Conservation (phyloP, 2,888 invertebrate species). For the Hyppa rectilinea region DNA sequence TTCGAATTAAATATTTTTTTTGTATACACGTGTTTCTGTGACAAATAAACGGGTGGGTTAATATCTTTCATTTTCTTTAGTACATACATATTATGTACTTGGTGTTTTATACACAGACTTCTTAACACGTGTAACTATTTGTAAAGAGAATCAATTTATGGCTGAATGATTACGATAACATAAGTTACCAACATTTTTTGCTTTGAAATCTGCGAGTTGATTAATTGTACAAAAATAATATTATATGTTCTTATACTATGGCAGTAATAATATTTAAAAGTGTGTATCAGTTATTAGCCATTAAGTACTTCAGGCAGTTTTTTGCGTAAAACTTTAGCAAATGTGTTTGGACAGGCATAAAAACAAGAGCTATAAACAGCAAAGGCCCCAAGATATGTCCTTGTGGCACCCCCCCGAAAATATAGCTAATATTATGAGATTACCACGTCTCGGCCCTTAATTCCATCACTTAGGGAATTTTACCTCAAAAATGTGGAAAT, state of each 20-base stretch:
- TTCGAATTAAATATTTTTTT: too few relatives aligned
- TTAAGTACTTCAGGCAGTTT: not conserved
- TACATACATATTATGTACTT: not conserved
- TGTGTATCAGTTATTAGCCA: not conserved
- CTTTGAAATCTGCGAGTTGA: not conserved
- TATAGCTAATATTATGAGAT: slow-evolving; percentile 24
- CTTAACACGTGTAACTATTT: not conserved
- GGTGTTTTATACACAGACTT: not conserved
- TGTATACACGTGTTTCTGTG: too few relatives aligned
- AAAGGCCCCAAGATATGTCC: slow-evolving; percentile 21
- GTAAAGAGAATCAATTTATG: not conserved
- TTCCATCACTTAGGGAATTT: slow-evolving; percentile 36
- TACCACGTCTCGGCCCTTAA: slow-evolving; percentile 19
- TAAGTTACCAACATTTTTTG: not conserved
- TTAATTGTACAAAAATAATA: too few relatives aligned
- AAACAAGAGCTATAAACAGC: not conserved
- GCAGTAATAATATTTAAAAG: not conserved
- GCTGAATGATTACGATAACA: not conserved
- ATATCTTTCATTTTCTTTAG: slow-evolving; percentile 1
- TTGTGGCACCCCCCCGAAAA: slow-evolving; percentile 25
- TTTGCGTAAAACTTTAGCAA: not conserved
- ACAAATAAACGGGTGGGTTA: too few relatives aligned
- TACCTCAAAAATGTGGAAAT: slow-evolving; percentile 49
- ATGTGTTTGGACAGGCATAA: not conserved
- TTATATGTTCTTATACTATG: not conserved